Conservation (phyloP, 2,888 invertebrate species). For the Pammene aurita region DNA sequence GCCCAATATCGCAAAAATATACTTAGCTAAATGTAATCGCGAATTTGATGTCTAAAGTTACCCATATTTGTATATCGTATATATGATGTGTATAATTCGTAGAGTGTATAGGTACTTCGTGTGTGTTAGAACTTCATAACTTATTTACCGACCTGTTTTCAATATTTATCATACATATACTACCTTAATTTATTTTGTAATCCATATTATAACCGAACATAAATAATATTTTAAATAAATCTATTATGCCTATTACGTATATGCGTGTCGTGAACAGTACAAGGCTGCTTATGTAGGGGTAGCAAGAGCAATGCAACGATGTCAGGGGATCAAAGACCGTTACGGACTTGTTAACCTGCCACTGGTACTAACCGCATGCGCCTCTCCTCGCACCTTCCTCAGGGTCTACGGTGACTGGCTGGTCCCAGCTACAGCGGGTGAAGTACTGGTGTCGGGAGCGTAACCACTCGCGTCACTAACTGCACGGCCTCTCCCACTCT, state of each 20-base stretch:
- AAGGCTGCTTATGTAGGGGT: slow-evolving; percentile 17
- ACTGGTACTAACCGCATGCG: slow-evolving; percentile 64
- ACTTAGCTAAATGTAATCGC: slow-evolving; percentile 64
- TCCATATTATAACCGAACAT: neutral
- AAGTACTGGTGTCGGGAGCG: slow-evolving; percentile 33
- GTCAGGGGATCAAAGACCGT: neutral
- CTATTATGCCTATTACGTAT: neutral
- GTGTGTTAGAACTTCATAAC: slow-evolving; percentile 30
- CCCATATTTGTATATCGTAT: slow-evolving; percentile 36
- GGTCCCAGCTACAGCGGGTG: neutral
- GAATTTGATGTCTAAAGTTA: slow-evolving; percentile 69
- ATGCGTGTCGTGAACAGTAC: slow-evolving; percentile 2
- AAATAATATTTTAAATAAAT: slow-evolving; percentile 1
- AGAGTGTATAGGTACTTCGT: slow-evolving; percentile 24
- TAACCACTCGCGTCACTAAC: slow-evolving; percentile 40
- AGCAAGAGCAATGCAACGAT: slow-evolving; percentile 20
- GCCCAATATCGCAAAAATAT: slow-evolving; percentile 52
- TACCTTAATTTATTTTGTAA: slow-evolving; percentile 12
- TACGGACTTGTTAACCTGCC: slow-evolving; percentile 46
- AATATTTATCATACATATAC: slow-evolving; percentile 16
- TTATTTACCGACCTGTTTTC: slow-evolving; percentile 18
- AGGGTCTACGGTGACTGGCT: slow-evolving; percentile 22
- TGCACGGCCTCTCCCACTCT: slow-evolving; percentile 37
- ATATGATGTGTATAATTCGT: slow-evolving; percentile 36
- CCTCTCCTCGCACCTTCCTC: slow-evolving; percentile 59